Evolutionary conservation across 2,888 invertebrate species (phyloP).

Genomic region (Aphidoletes aphidimyza): DNA sequence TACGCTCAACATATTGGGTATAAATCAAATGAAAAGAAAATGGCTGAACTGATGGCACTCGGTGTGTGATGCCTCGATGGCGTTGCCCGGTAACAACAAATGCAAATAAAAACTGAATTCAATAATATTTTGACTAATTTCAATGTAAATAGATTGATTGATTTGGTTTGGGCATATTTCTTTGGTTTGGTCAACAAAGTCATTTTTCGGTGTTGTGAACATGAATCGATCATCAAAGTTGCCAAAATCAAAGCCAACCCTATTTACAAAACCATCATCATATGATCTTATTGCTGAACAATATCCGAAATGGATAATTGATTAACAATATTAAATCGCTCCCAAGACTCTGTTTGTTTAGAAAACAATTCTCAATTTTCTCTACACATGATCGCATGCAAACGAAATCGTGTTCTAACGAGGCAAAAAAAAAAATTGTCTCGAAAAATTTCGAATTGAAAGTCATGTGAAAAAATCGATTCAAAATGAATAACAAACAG

Average conservation of each 20-base stretch:
- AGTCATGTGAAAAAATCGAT: neutral
- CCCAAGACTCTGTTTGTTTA: neutral
- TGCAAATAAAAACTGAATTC: neutral
- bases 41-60: neutral
- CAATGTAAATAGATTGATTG: slow-evolving; percentile 16
- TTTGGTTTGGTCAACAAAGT: neutral
- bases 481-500: neutral
- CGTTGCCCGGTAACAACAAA: too few relatives aligned
- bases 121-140: slow-evolving; percentile 49
- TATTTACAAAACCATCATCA: neutral
- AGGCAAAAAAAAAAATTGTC: neutral
- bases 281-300: too few relatives aligned
- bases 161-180: neutral
- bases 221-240: too few relatives aligned
- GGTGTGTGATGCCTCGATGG: neutral
- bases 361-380: neutral
- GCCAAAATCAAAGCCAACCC: neutral
- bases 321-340: neutral
- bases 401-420: neutral
- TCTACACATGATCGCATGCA: neutral
- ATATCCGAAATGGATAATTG: too few relatives aligned
- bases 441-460: too few relatives aligned
- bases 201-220: neutral
- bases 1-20: neutral
- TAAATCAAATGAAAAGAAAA: neutral